These are phyloP conservation scores for Autographa pulchrina DNA, from an alignment of 2,888 invertebrate genomes.

Conservation along the genomic window DNA sequence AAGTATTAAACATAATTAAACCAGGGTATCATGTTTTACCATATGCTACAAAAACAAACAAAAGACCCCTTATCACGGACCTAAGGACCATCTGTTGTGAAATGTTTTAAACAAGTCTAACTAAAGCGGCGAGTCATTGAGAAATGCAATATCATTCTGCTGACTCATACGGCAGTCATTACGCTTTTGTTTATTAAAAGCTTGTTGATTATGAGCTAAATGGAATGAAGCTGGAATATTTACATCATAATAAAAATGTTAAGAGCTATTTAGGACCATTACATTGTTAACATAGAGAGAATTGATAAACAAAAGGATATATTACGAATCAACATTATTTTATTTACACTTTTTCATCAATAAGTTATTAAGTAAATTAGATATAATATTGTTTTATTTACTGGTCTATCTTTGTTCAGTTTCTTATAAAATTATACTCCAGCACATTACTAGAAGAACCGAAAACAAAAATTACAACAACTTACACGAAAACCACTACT, in stretches of 20 bases:
- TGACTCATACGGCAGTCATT: constrained; percentile 28
- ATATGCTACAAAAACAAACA: not conserved
- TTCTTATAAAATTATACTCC: no score
- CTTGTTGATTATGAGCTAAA: not conserved
- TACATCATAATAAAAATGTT: no score
- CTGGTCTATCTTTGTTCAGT: no score
- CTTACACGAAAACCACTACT: not conserved
- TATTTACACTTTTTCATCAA: no score
- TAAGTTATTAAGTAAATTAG: no score
- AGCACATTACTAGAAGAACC: not conserved
- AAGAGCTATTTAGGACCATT: no score
- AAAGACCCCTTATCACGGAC: not conserved
- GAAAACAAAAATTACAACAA: not conserved
- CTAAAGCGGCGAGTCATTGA: constrained; percentile 25
- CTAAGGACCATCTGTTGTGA: constrained; percentile 2
- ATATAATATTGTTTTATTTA: no score
- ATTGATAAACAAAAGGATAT: no score
- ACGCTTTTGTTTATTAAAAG: constrained; percentile 3
- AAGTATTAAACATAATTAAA: no score
- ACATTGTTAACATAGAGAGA: no score
- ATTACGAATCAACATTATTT: no score
- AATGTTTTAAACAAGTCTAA: constrained; percentile 26
- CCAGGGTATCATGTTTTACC: no score
- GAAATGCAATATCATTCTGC: constrained; percentile 33
- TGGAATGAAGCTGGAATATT: not conserved